Base-by-base conservation (phyloP, 2,888 invertebrate species). In the Xestoiulus laeticollis region DNA sequence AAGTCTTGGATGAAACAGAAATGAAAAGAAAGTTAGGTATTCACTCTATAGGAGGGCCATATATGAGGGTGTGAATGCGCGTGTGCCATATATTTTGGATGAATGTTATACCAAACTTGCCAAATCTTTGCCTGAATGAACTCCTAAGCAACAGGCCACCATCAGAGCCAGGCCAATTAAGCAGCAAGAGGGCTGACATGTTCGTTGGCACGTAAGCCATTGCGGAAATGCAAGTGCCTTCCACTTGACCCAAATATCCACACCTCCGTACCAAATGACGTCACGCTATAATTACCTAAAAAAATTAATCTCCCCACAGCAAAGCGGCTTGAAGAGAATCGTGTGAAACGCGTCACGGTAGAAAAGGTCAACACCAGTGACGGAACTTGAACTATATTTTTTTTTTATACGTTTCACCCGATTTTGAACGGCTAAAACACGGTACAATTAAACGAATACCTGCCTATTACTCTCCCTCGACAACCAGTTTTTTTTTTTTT, bases 341-440 rank as follows among this genome's bases (percentile, higher is more conserved):
- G 68, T 68, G 68, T 68, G 26, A 59, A 68, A 68, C 68, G 26
- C 68, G 68, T 68, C 68, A 68, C 26, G 68, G 0, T 12, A 68
- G 68, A 68, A 68, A 68, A 68, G 68, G 68, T 68, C 68, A 68
- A 68, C 68, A 68, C 26, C 68, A 68, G 68, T 68, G 68, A 68
- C 68, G 68, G 68, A 68, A 68, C 68, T 68, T 68, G 68, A 68
- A 68, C 68, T 68, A 68, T 68, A 68, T 68, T 26, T 68, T 68
- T 38, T n/a, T 48, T 48, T 68, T 68, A 26, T 68, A 12, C 68
- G 68, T n/a, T 68, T 68, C 68, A 68, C 68, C 68, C 26, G 48
- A 68, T 26, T 68, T 68, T n/a, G 26, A 26, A 68, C 26, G 68
- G 26, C 12, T 26, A 12, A 68, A 68, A 26, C 68, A 26, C 10